phyloP scores from a whole-genome alignment of 2,797 vertebrate genomes.

The Peromyscus attwateri region DNA sequence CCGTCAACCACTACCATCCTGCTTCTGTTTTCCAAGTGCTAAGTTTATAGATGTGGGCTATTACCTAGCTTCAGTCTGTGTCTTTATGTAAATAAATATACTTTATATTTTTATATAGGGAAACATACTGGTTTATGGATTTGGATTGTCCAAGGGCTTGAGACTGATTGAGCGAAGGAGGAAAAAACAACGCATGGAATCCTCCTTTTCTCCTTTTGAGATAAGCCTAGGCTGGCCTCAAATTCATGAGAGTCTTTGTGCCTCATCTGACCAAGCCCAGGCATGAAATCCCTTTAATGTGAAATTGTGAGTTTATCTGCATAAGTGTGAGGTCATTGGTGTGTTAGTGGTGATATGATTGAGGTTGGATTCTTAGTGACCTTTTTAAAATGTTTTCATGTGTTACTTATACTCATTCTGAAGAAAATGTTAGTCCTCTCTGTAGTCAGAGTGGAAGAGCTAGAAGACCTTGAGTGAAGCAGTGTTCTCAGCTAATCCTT shows the following conservation, averaged over 20 bases:
- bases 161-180: background rate
- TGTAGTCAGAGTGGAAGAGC: background rate
- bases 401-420: slow-evolving; percentile 10
- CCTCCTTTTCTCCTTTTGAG: background rate
- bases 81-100: background rate
- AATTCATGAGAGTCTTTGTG: background rate
- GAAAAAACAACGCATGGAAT: background rate
- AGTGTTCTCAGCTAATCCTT: background rate
- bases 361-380: background rate
- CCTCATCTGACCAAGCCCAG: background rate
- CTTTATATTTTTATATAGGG: background rate
- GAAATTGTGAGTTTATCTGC: background rate
- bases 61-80: background rate
- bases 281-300: background rate
- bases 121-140: background rate
- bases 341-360: background rate
- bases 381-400: background rate
- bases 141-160: background rate
- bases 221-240: background rate
- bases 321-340: background rate
- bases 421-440: background rate
- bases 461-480: background rate
- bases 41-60: background rate
- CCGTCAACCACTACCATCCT: background rate
- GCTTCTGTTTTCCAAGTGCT: background rate